phyloP scores from a whole-genome alignment of 2,113 vertebrate species.

The Catharus fuscescens region DNA sequence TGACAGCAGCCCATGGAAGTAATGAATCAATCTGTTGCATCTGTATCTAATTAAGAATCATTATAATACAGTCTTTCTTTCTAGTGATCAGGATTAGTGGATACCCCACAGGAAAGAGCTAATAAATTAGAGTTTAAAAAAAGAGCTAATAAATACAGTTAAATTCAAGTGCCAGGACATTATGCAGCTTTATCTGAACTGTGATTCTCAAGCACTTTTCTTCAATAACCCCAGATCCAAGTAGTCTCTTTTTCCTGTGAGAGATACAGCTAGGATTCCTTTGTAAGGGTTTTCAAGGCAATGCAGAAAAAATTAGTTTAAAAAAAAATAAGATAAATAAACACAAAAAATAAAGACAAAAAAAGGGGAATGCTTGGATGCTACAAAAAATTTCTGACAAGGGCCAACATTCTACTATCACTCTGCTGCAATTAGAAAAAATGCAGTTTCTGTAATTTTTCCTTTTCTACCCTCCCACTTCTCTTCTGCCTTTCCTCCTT shows the following conservation, averaged over 20 bases:
- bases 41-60: conserved; percentile 70
- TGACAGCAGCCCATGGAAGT: conserved; percentile 52
- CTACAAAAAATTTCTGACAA: background rate
- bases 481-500: background rate
- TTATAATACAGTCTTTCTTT: conserved; percentile 48
- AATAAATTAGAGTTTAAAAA: conserved; percentile 2
- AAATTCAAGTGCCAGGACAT: background rate
- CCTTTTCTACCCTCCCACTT: fast-evolving
- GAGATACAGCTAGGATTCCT: background rate
- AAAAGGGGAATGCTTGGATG: background rate
- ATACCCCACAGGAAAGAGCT: conserved; percentile 27
- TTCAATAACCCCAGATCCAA: background rate
- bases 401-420: background rate
- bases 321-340: background rate
- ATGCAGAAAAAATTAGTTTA: background rate
- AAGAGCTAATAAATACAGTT: conserved; percentile 20
- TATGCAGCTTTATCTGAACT: background rate
- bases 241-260: background rate
- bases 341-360: background rate
- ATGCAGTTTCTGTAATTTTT: background rate
- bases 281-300: background rate
- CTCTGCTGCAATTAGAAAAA: background rate
- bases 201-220: background rate
- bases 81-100: conserved; percentile 26
- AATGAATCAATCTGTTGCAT: conserved; percentile 67